Evolutionary conservation across 2,113 vertebrate genomes (phyloP), one percentile per base, ranked within the genome.

Genomic region (Mesitornis unicolor): DNA sequence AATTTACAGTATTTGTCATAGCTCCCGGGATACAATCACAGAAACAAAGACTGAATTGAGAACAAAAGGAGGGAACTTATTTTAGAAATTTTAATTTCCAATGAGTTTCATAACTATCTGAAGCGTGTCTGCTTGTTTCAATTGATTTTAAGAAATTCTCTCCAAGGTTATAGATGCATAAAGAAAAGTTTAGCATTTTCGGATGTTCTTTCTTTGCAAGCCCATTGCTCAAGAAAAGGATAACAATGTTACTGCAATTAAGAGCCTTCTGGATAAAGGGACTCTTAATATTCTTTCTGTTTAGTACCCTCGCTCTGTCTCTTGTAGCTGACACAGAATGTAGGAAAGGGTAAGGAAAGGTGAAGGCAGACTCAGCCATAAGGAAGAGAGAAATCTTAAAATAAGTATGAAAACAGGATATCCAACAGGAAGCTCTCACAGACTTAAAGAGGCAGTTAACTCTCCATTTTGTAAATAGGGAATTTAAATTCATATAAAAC

Each of bases 1-100:
- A 75, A 84, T 89, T 93, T 91, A 65, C 1, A 2, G 33, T 73
- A 76, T 83, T 93, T 85, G 57, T 87, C 71, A 42, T 45, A 73
- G 67, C 65, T 94, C 81, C 50, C 5, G 1, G 69, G 79, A 79
- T 40, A 31, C 65, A 75, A 31, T 73, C n/a, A 63, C 2, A 3
- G 84, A 88, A 96, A 88, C 50, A 82, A 91, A 89, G 87, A 47
- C 59, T 57, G 70, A 84, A 74, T 21, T 84, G 63, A 91, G 74
- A 95, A 93, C 57, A 95, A 89, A 93, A 87, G 26, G 38, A 91
- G 48, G 29, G 18, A 85, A 69, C 33, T 76, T 79, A 77, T 6
- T 70, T 59, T 84, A 59, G 24, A 84, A 85, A 90, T 91, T 26
- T 63, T 61, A 61, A 87, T 87, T 51, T 70, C 47, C 53, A 53